These are phyloP conservation scores for Psittacus erithacus DNA, from an alignment of 2,113 vertebrate genomes.

Conservation along the genomic window DNA sequence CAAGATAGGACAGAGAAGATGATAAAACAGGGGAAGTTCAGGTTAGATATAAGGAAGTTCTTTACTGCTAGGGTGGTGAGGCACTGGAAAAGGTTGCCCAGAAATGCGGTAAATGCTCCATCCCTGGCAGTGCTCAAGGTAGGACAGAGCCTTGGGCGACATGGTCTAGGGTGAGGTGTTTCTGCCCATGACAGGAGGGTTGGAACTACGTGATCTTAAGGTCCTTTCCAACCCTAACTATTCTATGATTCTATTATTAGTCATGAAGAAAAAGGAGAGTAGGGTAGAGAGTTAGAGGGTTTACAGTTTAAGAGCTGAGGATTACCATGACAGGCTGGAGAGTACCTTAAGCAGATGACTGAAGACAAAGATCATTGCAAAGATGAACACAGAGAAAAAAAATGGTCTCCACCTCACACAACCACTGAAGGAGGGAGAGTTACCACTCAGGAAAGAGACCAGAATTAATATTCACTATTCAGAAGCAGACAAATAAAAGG, in stretches of 20 bases:
- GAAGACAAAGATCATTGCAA: not conserved
- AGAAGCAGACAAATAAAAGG: not conserved
- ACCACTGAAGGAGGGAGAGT: not conserved
- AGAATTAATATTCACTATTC: not conserved
- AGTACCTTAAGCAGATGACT: not conserved
- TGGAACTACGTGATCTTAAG: not conserved
- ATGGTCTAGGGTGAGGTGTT: not conserved
- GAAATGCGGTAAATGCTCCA: not conserved
- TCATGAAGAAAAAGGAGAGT: not conserved
- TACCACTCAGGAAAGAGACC: not conserved
- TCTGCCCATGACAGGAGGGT: not conserved
- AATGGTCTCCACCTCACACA: not conserved
- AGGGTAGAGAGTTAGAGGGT: accelerated
- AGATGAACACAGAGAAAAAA: not conserved
- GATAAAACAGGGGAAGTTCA: not conserved
- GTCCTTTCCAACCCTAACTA: not conserved
- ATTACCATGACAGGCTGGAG: not conserved
- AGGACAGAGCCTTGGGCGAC: not conserved
- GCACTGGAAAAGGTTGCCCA: not conserved
- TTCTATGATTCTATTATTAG: not conserved
- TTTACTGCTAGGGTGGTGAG: not conserved
- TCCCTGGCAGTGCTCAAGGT: not conserved
- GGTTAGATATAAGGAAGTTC: not conserved
- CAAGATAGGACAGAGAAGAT: not conserved
- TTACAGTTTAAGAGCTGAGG: not conserved